Percentiles rank a stretch among this genome's conserved stretches.
Conservation (phyloP, 2,113 vertebrate species). For the Cygnus atratus region DNA sequence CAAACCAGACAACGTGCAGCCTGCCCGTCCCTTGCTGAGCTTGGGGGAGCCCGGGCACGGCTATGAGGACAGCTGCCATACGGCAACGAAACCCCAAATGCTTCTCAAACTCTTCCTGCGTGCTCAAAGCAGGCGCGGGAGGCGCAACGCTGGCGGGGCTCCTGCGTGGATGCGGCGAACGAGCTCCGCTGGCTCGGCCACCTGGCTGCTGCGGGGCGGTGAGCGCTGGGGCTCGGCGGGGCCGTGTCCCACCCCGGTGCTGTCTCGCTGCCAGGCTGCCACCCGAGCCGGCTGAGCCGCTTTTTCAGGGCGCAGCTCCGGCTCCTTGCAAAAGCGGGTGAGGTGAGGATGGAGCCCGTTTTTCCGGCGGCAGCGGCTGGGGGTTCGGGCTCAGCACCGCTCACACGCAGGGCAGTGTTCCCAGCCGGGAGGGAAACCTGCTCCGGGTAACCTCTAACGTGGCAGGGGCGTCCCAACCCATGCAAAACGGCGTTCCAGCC, state of each 20-base stretch:
- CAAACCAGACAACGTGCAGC: rapidly evolving
- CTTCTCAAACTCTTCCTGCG: not conserved
- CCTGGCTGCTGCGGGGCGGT: not conserved
- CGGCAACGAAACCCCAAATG: rapidly evolving
- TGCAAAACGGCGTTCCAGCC: not conserved
- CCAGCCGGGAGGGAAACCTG: not conserved
- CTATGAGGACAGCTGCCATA: rapidly evolving
- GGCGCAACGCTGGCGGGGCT: not conserved
- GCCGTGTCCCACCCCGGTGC: not conserved
- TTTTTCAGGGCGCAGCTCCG: not conserved
- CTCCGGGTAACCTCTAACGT: not conserved
- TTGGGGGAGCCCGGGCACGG: rapidly evolving
- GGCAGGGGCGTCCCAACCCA: not conserved
- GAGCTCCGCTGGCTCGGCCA: not conserved
- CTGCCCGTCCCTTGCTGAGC: not conserved
- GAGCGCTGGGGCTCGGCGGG: not conserved
- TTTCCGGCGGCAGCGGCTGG: not conserved
- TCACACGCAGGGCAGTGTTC: not conserved
- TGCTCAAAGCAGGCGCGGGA: not conserved
- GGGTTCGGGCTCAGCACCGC: not conserved
- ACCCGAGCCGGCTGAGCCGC: not conserved
- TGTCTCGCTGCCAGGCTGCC: conserved; percentile 26
- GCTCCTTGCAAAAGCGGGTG: not conserved
- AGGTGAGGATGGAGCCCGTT: not conserved
- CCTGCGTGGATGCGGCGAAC: not conserved